Conservation (phyloP, 2,888 invertebrate species). For the Oligia latruncula region DNA sequence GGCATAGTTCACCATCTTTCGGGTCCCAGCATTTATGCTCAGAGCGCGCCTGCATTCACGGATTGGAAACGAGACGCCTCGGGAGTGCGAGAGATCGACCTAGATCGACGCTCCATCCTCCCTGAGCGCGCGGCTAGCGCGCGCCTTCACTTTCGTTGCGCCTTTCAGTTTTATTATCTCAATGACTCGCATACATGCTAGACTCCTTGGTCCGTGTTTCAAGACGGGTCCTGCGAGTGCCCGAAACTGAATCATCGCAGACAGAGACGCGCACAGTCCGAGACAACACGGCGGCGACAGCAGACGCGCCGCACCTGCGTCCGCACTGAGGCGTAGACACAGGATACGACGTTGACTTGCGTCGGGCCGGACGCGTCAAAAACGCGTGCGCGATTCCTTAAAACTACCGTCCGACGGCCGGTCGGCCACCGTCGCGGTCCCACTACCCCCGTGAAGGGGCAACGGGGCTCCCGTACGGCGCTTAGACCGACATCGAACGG, state of each 20-base stretch:
- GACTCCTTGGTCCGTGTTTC: constrained; percentile 84
- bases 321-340: constrained; percentile 73
- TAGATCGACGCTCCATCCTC: constrained; percentile 84
- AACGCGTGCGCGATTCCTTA: constrained; percentile 70
- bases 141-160: constrained; percentile 92
- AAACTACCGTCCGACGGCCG: constrained; percentile 60
- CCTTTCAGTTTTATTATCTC: constrained; percentile 90
- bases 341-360: constrained; percentile 71
- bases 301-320: constrained; percentile 71
- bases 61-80: constrained; percentile 89
- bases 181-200: constrained; percentile 92
- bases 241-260: constrained; percentile 83
- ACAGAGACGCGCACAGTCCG: constrained; percentile 79
- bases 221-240: constrained; percentile 92
- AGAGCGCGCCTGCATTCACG: constrained; percentile 86
- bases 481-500: constrained; percentile 86
- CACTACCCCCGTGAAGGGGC: background rate
- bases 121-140: constrained; percentile 77
- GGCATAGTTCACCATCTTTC: constrained; percentile 94
- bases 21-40: constrained; percentile 93
- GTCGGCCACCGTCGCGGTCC: constrained; percentile 1
- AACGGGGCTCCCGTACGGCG: constrained; percentile 60
- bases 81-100: constrained; percentile 88
- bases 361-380: constrained; percentile 75
- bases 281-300: constrained; percentile 72